Evolutionary conservation across 2,113 vertebrate species (phyloP), one percentile per base, ranked within the genome.

Genomic region (Phainopepla nitens): DNA sequence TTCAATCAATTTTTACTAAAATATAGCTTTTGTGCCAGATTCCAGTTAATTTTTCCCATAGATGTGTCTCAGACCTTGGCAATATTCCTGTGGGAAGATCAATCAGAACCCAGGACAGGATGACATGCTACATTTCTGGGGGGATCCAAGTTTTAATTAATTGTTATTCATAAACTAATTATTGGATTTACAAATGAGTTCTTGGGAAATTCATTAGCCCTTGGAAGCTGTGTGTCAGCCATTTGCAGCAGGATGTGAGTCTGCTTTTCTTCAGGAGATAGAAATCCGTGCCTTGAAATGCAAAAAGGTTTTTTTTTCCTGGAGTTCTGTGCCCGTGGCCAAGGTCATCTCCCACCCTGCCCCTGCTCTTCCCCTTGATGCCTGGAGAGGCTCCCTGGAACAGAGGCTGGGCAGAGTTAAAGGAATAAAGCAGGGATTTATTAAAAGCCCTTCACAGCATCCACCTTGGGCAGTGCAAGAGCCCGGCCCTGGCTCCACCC

Each of bases 111-210:
- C 81, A 44, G 68, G 89, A 81, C 86, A 64, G 72, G 72, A 89
- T 70, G 92, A 70, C 89, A 81, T 3, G 62, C 31, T 28, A 8
- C 72, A 44, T 78, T 92, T 94, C 95, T 89, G 79, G 86, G 75
- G 73, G 71, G 86, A 95, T 82, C 79, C 76, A 92, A 83, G 60
- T 93, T 96, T 90, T 96, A 97, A 97, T 95, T 92, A 94, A 96
- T 92, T 97, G 86, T 81, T 96, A 96, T 90, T 96, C 86, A 96
- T 93, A 93, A 96, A 90, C 95, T 92, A 95, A 95, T 97, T 87
- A 95, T 89, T 90, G 76, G 86, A 93, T 94, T 93, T 87, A 92
- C 89, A 95, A 93, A 95, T 87, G 94, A 92, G 86, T 78, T 90
- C 56, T 90, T 3, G 11, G 64, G 71, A 92, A 92, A 93, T 78